Evolutionary conservation across 2,113 vertebrate species (phyloP), one percentile per base, ranked within the genome.

Genomic region (Eptesicus fuscus): DNA sequence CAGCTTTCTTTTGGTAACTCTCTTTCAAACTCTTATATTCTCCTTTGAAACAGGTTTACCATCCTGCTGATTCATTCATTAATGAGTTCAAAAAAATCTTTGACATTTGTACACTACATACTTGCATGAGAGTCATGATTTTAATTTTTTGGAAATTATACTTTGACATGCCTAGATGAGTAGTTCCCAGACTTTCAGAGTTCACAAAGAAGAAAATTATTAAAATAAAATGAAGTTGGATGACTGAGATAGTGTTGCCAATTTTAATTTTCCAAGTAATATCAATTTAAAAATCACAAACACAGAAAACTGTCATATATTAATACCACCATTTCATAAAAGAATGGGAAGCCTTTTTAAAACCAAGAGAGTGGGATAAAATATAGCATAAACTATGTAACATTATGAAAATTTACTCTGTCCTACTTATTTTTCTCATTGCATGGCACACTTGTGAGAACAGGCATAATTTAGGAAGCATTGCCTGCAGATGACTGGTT

Each of bases 101-200:
- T 92, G 93, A 90, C 65, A 92, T 63, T 74, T 90, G 30, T 84
- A 82, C 11, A 78, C n/a, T 85, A 35, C 70, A 17, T 77, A 82
- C 84, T 83, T 92, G 18, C 83, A 82, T 79, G 80, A 95, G 11
- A 93, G 16, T 71, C 71, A 77, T 73, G 17, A 67, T 90, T 96
- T 89, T 56, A 96, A 78, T 88, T 90, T 87, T 92, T 96, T 94
- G 32, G 35, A 69, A 96, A 86, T 70, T 88, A 35, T 84, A 53
- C 53, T 91, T 84, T 91, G 88, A 88, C 28, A 20, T 88, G 35
- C 37, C 67, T 96, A 80, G 79, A 85, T 78, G 37, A 92, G 35
- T 74, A 67, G 30, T 92, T 85, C 84, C 63, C 42, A 92, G 71
- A 73, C 71, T 93, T 84, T 85, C 83, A 86, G 53, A 78, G 47